These are phyloP conservation scores for Villa cingulata DNA, from an alignment of 2,888 invertebrate genomes.

Conservation along the genomic window DNA sequence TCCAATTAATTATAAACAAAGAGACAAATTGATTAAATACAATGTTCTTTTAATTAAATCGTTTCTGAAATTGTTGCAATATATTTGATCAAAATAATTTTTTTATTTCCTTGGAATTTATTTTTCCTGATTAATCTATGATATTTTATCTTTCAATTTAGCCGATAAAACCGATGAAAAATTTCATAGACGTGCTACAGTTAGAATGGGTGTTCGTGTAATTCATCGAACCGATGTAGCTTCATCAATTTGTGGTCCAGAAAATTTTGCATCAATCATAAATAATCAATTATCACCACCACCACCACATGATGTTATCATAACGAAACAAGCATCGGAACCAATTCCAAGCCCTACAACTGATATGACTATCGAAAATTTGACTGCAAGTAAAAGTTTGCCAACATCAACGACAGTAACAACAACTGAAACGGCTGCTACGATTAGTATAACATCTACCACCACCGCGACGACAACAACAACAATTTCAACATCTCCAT, in stretches of 20 bases:
- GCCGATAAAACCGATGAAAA: slow-evolving; percentile 77
- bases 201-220: slow-evolving; percentile 75
- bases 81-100: no score
- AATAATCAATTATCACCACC: slow-evolving; percentile 22
- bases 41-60: no score
- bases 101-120: no score
- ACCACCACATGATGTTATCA: slow-evolving; percentile 1
- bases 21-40: no score
- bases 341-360: neutral
- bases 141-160: no score
- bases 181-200: slow-evolving; percentile 61
- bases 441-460: neutral
- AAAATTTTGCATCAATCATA: slow-evolving; percentile 25
- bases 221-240: slow-evolving; percentile 45
- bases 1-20: no score
- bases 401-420: neutral
- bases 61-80: no score
- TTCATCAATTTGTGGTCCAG: slow-evolving; percentile 20
- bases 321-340: neutral
- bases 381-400: neutral
- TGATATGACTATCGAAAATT: no score
- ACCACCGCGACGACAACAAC: neutral
- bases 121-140: no score
- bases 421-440: neutral
- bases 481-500: neutral